Evolutionary conservation across 2,888 invertebrate species (phyloP).

Genomic region (Perizoma flavofasciatum): DNA sequence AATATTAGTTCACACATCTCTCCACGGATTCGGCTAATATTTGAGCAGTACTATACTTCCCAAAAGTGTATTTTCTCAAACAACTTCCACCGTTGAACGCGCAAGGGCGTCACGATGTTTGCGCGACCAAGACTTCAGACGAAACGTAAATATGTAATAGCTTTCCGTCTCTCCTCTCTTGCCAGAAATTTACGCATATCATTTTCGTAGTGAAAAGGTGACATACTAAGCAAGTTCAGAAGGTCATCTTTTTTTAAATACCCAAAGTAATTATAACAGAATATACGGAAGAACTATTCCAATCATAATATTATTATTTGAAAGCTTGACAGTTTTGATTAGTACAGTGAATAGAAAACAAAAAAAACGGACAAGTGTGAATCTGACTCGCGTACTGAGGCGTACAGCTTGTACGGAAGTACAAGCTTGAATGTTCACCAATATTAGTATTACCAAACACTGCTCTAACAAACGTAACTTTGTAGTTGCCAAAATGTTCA

Average conservation of each 20-base stretch:
- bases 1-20: constrained; percentile 77
- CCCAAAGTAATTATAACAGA: neutral
- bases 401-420: too few relatives aligned
- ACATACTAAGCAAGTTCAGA: neutral
- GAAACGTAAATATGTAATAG: constrained; percentile 49
- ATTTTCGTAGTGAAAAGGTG: constrained; percentile 5
- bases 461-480: too few relatives aligned
- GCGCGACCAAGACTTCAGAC: constrained; percentile 54
- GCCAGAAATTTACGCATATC: constrained; percentile 33
- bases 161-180: constrained; percentile 44
- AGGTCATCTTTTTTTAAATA: neutral
- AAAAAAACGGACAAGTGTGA: constrained; percentile 35
- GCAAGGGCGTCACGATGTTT: constrained; percentile 70
- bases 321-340: constrained; percentile 17
- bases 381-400: too few relatives aligned
- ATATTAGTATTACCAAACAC: too few relatives aligned
- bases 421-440: too few relatives aligned
- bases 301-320: constrained; percentile 24
- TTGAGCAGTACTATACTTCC: constrained; percentile 67
- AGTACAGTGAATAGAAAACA: constrained; percentile 11
- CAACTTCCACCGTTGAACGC: constrained; percentile 73
- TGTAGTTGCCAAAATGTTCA: too few relatives aligned
- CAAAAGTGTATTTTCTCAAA: constrained; percentile 79
- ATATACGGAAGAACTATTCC: neutral
- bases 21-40: constrained; percentile 78